These are phyloP conservation scores for Cacatua alba DNA, from an alignment of 2,113 vertebrate species.

Conservation along the genomic window DNA sequence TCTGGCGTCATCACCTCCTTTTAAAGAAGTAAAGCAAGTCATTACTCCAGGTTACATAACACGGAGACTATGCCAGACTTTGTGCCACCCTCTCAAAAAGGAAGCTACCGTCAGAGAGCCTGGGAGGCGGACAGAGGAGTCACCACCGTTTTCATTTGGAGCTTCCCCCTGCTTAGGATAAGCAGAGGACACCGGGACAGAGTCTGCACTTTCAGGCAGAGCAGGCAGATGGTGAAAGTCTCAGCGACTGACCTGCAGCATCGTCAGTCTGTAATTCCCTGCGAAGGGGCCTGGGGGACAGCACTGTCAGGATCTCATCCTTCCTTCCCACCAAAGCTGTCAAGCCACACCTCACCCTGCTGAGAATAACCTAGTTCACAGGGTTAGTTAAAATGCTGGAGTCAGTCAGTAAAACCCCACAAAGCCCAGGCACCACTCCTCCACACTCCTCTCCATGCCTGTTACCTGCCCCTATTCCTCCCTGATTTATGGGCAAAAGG, in stretches of 20 bases:
- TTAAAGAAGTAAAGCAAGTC: slow-evolving; percentile 57
- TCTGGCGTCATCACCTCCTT: slow-evolving; percentile 58
- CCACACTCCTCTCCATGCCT: not conserved
- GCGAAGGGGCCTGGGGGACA: not conserved
- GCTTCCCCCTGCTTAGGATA: not conserved
- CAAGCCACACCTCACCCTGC: slow-evolving; percentile 20
- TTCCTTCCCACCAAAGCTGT: not conserved
- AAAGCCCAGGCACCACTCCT: not conserved
- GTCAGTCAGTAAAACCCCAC: not conserved
- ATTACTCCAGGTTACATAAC: slow-evolving; percentile 59
- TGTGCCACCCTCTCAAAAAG: slow-evolving; percentile 44
- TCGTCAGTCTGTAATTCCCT: not conserved
- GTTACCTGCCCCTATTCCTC: not conserved
- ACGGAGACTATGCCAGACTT: slow-evolving; percentile 14
- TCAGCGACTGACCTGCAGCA: not conserved
- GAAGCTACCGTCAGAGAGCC: not conserved
- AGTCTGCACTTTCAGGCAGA: accelerated
- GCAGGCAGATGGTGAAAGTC: not conserved
- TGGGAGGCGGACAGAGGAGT: not conserved
- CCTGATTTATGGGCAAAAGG: not conserved
- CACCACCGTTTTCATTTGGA: not conserved
- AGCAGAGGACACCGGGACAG: not conserved
- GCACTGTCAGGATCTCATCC: not conserved
- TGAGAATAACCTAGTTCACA: slow-evolving; percentile 30
- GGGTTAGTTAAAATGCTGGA: not conserved